Conservation (phyloP, 2,888 invertebrate genomes). For the Anarsia innoxiella region DNA sequence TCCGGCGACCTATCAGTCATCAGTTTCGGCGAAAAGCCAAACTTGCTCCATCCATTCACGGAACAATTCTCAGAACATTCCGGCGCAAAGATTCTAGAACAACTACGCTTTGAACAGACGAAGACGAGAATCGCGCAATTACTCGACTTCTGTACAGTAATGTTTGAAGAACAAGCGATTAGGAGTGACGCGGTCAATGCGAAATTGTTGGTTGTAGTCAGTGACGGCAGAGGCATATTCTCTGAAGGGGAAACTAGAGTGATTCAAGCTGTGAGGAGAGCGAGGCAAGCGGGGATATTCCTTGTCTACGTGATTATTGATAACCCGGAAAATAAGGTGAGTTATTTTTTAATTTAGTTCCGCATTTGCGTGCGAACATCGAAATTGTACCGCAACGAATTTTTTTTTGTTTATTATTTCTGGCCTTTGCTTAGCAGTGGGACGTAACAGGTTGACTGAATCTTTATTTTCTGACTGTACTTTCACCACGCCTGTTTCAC, state of each 20-base stretch:
- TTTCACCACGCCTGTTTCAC: too few species aligned
- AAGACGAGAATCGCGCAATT: conserved; percentile 91
- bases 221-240: conserved; percentile 96
- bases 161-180: conserved; percentile 60
- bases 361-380: not conserved
- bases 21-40: conserved; percentile 91
- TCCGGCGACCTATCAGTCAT: conserved; percentile 94
- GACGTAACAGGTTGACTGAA: too few species aligned
- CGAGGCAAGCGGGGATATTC: conserved; percentile 89
- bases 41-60: conserved; percentile 90
- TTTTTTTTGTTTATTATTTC: not conserved
- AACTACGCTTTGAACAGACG: conserved; percentile 91
- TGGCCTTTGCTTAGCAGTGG: too few species aligned
- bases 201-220: conserved; percentile 92
- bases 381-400: too few species aligned
- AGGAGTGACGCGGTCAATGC: conserved; percentile 78
- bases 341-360: conserved; percentile 9
- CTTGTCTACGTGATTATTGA: conserved; percentile 97
- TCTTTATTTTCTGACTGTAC: too few species aligned
- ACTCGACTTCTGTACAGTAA: conserved; percentile 84
- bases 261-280: conserved; percentile 83
- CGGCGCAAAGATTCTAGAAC: conserved; percentile 87
- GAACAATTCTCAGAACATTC: conserved; percentile 91
- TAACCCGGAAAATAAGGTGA: conserved; percentile 91
- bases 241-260: conserved; percentile 89